These are phyloP conservation scores for Amphilophus citrinellus DNA, from an alignment of 2,113 vertebrate genomes.

Conservation along the genomic window DNA sequence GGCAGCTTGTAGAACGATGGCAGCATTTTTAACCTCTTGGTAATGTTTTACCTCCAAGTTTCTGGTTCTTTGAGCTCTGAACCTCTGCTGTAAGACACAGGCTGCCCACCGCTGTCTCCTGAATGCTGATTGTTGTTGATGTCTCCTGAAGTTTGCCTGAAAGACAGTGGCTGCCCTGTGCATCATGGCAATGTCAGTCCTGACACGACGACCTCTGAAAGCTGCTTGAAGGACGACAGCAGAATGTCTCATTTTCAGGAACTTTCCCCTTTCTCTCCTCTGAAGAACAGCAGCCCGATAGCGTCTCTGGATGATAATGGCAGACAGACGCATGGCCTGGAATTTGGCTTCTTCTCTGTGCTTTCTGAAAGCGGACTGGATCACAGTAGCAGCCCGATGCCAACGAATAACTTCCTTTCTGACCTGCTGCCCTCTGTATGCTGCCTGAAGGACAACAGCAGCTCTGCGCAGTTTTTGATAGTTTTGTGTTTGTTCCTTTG, in stretches of 20 bases:
- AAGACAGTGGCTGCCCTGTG: conserved; percentile 79
- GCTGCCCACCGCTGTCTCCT: conserved; percentile 72
- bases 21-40: too few species aligned
- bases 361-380: conserved; percentile 82
- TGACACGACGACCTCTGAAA: conserved; percentile 79
- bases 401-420: conserved; percentile 70
- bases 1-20: conserved; percentile 79
- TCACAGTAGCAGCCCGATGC: conserved; percentile 81
- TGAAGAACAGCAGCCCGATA: conserved; percentile 76
- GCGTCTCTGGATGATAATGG: conserved; percentile 82
- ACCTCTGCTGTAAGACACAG: conserved; percentile 80
- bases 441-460: conserved; percentile 80
- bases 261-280: conserved; percentile 68
- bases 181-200: conserved; percentile 62
- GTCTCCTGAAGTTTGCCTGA: conserved; percentile 82
- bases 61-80: conserved; percentile 73
- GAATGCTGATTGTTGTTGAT: conserved; percentile 76
- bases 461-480: conserved; percentile 75
- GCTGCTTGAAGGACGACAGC: conserved; percentile 80
- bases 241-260: conserved; percentile 43
- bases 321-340: conserved; percentile 77
- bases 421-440: conserved; percentile 79
- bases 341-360: conserved; percentile 76
- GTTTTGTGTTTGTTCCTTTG: conserved; percentile 61
- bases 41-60: too few species aligned